These are phyloP conservation scores for Sebastes itinus DNA, from an alignment of 2,797 vertebrate species.

Conservation along the genomic window DNA sequence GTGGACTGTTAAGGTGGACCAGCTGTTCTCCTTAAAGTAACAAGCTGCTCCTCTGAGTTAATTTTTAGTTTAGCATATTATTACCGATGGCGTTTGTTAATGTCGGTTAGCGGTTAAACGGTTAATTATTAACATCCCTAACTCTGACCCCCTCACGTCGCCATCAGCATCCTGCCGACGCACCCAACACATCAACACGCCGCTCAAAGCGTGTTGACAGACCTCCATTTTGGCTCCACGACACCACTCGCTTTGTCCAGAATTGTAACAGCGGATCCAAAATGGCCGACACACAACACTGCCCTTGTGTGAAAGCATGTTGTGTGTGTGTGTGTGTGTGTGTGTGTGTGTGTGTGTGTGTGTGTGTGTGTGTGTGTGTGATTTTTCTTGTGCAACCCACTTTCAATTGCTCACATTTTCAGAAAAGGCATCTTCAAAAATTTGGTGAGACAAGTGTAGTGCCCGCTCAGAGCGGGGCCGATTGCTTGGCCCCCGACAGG, in stretches of 20 bases:
- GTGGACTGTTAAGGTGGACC: too few relatives aligned
- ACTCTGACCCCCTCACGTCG: constrained; percentile 3
- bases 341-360: too few relatives aligned
- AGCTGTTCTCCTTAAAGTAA: too few relatives aligned
- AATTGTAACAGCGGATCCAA: constrained; percentile 76
- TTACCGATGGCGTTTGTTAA: too few relatives aligned
- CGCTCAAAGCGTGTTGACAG: constrained; percentile 34
- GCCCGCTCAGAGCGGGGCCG: too few relatives aligned
- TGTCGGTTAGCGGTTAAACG: too few relatives aligned
- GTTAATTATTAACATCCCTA: too few relatives aligned
- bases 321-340: constrained; percentile 48
- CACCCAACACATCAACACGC: constrained; percentile 35
- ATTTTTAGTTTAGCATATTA: too few relatives aligned
- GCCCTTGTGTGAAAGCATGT: constrained; percentile 69
- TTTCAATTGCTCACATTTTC: neutral
- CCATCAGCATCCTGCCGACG: constrained; percentile 40
- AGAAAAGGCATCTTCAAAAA: neutral
- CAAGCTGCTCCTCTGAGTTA: too few relatives aligned
- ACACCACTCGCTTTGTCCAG: constrained; percentile 63
- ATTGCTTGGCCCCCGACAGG: too few relatives aligned
- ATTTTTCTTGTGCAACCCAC: neutral
- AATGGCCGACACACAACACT: constrained; percentile 75
- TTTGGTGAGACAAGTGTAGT: neutral
- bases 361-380: too few relatives aligned
- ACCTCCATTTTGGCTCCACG: constrained; percentile 64